Base-by-base conservation (phyloP, 2,888 invertebrate species). In the Clitarchus hookeri region DNA sequence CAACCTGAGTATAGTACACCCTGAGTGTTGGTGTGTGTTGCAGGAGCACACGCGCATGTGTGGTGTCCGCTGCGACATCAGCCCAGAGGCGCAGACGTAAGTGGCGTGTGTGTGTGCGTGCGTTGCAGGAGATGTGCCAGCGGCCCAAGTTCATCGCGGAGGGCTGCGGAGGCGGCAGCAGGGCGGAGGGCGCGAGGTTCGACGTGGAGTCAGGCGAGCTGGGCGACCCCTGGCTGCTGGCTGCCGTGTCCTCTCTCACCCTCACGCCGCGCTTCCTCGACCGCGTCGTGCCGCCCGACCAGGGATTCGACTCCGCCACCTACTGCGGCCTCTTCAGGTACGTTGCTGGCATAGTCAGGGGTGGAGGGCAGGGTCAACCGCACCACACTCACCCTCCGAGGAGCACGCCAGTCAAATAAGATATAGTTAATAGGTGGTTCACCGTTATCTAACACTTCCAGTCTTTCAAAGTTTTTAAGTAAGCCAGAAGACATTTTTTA, bases 291-390 rank as follows among this genome's bases (percentile, higher is more conserved):
- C 95, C 95, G 27, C 93, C 94, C 25, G 94, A 94, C 89, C 95
- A 95, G 90, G 93, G 92, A 89, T 95, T 95, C 91, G 94, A 94
- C 89, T 91, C 92, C 87, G 91, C 92, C 0, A 90, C 89, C 86
- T 95, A 95, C 91, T 93, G 93, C 89, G 95, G 95, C 86, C 93
- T 94, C 88, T 95, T 95, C 91, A 93, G 94, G 95, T 95, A 90
- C 90, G 48, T 36, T 4, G 4, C 36, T 36, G 36, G 1, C 36
- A 4, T 36, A 36, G 36, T 36, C 36, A 36, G 1, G 36, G 36
- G 36, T 36, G 36, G 36, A 36, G 36, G 36, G 36, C 36, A 36
- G 36, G 36, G 36, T 36, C 36, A 36, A 36, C 36, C 4, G 36
- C 36, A 4, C 36, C 36, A 36, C 36, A 36, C 36, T 36, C 36